A percentile compares a stretch with the other conserved stretches of the same genome.
phyloP scores from a whole-genome alignment of 2,888 invertebrate genomes.

The Xestia c-nigrum region DNA sequence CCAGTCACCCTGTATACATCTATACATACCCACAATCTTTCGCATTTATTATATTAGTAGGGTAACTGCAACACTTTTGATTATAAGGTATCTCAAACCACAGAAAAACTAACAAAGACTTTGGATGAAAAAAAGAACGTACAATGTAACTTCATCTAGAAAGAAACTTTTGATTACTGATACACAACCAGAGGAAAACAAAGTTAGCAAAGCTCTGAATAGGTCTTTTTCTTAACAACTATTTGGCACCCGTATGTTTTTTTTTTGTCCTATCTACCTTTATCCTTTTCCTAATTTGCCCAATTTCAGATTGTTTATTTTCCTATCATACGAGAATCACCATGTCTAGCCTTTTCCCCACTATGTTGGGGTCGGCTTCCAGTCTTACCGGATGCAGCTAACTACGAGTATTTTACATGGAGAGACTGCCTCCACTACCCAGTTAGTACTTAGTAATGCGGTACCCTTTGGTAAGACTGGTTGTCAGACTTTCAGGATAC shows the following conservation, averaged over 20 bases:
- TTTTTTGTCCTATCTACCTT: neutral
- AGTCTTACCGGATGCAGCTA: too few species aligned
- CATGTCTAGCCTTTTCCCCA: too few species aligned
- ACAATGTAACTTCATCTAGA: neutral
- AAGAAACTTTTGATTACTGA: slow-evolving; percentile 17
- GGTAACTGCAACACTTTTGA: neutral
- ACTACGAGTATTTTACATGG: too few species aligned
- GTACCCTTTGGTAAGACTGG: too few species aligned
- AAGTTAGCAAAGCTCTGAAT: slow-evolving; percentile 13
- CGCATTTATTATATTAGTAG: too few species aligned
- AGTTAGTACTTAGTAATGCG: too few species aligned
- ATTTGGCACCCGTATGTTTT: neutral
- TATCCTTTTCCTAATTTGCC: neutral
- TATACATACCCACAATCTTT: too few species aligned
- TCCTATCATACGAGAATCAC: neutral
- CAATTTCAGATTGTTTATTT: neutral
- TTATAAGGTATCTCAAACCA: neutral
- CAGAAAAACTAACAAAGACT: slow-evolving; percentile 12
- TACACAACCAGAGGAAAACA: neutral
- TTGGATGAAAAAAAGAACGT: neutral
- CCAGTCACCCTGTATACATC: too few species aligned
- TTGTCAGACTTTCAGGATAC: too few species aligned
- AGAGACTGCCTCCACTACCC: too few species aligned
- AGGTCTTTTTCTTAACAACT: neutral
- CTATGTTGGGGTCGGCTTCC: too few species aligned